Evolutionary conservation across 2,797 vertebrate genomes (phyloP), one percentile per base, ranked within the genome.

Genomic region (Pseudopleuronectes americanus): DNA sequence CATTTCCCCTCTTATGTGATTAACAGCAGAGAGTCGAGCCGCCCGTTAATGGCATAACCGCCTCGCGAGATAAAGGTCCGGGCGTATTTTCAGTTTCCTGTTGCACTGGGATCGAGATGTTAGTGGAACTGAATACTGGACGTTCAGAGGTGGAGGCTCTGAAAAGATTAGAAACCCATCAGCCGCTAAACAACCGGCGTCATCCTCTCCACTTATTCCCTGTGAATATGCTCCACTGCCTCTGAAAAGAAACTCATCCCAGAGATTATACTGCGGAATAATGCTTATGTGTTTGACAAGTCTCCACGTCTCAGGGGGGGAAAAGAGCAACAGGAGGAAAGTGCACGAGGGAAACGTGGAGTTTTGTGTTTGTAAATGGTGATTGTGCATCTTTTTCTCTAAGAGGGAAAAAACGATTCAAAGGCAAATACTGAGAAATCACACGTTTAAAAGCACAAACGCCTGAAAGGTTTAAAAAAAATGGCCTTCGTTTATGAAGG

Each of bases 1-100:
- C 43, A 62, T 87, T 83, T 83, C 69, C 76, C 81, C 68, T 67
- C 62, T 10, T 1, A 1, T 71, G 76, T 84, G 89, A 90, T 90
- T 80, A 84, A 89, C 52, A 77, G 64, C 76, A 60, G 26, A 69
- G 76, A 85, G 70, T 14, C 51, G 47, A 71, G 72, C 48, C 9
- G 61, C 33, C 60, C 56, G 74, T 87, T 88, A 86, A 80, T 62
- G 75, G 71, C 66, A 75, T 76, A 76, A 76, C 75, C 64, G 0
- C 6, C 79, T 80, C 4, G 21, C 65, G 69, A 85, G 76, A 87
- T 88, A 84, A 87, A 83, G 41, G 67, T 72, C 68, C 67, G 57
- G 77, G 43, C 9, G 28, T 24, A 68, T 79, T 84, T 83, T 66
- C 65, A 74, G 71, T 55, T 84, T 85, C 74, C 62, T 79, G 78